These are phyloP conservation scores for Phrixothrix hirtus DNA, from an alignment of 2,888 invertebrate species.

Conservation along the genomic window DNA sequence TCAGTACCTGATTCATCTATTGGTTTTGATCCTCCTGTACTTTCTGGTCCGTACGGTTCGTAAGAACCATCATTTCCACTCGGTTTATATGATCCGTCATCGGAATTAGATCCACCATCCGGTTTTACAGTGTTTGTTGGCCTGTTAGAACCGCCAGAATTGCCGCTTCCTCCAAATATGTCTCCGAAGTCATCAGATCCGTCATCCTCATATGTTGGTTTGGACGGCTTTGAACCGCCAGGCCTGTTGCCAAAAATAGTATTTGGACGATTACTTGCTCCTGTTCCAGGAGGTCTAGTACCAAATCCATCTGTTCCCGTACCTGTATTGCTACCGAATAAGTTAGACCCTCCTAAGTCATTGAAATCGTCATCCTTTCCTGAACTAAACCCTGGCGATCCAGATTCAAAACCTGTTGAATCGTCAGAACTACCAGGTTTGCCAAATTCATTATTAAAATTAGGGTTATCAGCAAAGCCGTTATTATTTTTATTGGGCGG, in stretches of 20 bases:
- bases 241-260: conserved; percentile 51
- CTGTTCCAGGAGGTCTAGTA: conserved; percentile 13
- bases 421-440: conserved; percentile 10
- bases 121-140: background rate
- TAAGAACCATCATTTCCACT: conserved; percentile 24
- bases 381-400: conserved; percentile 5
- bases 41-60: conserved; percentile 2
- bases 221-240: conserved; percentile 30
- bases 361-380: background rate
- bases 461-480: conserved; percentile 5
- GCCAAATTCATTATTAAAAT: conserved; percentile 5
- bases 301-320: conserved; percentile 9
- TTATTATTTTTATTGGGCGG: conserved; percentile 9
- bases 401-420: conserved; percentile 7
- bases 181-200: conserved; percentile 32
- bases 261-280: conserved; percentile 9
- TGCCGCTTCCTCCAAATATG: conserved; percentile 35
- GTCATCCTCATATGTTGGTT: conserved; percentile 25
- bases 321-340: no score
- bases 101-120: conserved; percentile 11
- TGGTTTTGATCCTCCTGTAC: conserved; percentile 2
- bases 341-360: no score
- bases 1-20: background rate
- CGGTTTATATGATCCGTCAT: conserved; percentile 27
- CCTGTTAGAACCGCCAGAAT: conserved; percentile 1